phyloP scores from a whole-genome alignment of 1,140 invertebrate species.

The Ooceraea biroi region DNA sequence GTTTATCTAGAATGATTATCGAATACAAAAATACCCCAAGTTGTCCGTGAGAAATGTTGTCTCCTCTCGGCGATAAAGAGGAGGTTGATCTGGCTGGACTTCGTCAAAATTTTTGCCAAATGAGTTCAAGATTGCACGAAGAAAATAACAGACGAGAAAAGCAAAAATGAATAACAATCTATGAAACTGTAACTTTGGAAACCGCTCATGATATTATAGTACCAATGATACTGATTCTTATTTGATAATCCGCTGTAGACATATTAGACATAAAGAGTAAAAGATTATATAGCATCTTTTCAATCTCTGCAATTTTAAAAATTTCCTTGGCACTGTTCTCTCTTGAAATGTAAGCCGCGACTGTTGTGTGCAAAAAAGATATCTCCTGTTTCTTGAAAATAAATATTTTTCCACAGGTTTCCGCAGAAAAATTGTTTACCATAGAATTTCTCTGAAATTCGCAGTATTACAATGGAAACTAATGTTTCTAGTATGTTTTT shows the following conservation, averaged over 20 bases:
- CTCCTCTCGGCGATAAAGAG: slow-evolving; percentile 13
- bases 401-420: not conserved
- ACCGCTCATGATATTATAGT: too few species aligned
- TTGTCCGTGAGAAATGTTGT: not conserved
- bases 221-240: not conserved
- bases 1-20: not conserved
- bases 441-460: slow-evolving; percentile 16
- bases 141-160: not conserved
- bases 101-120: slow-evolving; percentile 33
- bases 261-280: not conserved
- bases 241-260: not conserved
- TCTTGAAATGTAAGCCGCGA: not conserved
- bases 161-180: not conserved
- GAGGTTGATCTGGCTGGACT: not conserved
- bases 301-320: slow-evolving; percentile 12
- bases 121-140: not conserved
- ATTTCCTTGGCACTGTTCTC: not conserved
- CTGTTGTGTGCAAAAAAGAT: not conserved
- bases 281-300: not conserved
- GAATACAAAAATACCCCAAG: slow-evolving; percentile 41
- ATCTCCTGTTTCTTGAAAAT: not conserved
- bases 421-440: not conserved
- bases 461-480: not conserved
- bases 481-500: not conserved
- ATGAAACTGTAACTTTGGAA: not conserved